These are phyloP conservation scores for Muschampia plurimacula DNA, from an alignment of 2,888 invertebrate species.

Conservation along the genomic window DNA sequence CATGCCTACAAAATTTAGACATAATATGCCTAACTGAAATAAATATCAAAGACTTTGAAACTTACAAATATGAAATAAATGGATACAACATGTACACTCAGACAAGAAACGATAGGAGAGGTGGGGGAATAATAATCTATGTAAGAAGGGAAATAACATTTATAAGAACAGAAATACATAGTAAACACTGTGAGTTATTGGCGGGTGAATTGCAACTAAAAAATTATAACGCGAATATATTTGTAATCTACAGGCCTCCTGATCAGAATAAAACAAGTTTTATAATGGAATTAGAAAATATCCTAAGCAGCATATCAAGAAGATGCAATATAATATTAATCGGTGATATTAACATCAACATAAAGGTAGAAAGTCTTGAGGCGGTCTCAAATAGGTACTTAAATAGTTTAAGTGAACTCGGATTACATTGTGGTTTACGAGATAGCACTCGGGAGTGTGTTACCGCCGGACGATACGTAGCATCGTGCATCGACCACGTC, in stretches of 20 bases:
- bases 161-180: background rate
- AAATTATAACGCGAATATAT: background rate
- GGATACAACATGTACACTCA: slow-evolving; percentile 5
- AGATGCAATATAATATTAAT: background rate
- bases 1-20: background rate
- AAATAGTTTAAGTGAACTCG: background rate
- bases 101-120: slow-evolving; percentile 9
- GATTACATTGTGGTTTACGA: background rate
- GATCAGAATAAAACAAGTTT: background rate
- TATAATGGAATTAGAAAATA: slow-evolving; percentile 2
- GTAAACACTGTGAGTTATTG: background rate
- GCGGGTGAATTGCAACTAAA: background rate
- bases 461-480: background rate
- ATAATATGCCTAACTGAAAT: slow-evolving; percentile 14
- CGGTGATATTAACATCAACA: slow-evolving; percentile 14
- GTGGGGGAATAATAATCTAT: slow-evolving; percentile 12
- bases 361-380: background rate
- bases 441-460: background rate
- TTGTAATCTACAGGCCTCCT: slow-evolving; percentile 13
- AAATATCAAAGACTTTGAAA: background rate
- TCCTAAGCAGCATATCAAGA: background rate
- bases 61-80: background rate
- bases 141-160: background rate
- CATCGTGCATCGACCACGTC: background rate
- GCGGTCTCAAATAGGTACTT: background rate